phyloP scores from a whole-genome alignment of 1,140 invertebrate genomes.

The Tetramorium parvispinum region DNA sequence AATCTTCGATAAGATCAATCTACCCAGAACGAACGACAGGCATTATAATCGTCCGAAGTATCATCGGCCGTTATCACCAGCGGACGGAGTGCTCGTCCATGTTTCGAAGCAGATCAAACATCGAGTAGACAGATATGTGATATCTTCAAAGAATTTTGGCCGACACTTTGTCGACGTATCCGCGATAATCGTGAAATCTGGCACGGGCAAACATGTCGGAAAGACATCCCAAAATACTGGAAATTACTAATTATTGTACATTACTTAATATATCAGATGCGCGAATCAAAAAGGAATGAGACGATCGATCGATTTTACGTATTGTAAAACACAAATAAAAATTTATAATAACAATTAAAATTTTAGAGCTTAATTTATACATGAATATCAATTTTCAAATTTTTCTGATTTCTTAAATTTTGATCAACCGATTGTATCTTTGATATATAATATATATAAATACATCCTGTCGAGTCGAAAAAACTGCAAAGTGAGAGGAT shows the following conservation, averaged over 20 bases:
- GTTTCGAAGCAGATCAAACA: conserved; percentile 79
- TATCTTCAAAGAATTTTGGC: conserved; percentile 80
- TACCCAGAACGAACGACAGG: conserved; percentile 48
- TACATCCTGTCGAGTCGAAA: not conserved
- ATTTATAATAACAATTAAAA: not conserved
- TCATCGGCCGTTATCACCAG: conserved; percentile 68
- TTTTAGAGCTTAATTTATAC: not conserved
- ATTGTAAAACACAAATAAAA: not conserved
- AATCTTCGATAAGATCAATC: conserved; percentile 58
- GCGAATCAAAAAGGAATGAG: not conserved
- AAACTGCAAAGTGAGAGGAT: not conserved
- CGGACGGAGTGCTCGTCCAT: conserved; percentile 73
- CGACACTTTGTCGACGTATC: conserved; percentile 72
- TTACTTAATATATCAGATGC: not conserved
- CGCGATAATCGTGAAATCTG: conserved; percentile 73
- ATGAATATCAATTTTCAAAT: not conserved
- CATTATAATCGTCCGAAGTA: conserved; percentile 60
- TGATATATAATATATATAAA: conserved; percentile 22
- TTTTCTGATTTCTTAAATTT: not conserved
- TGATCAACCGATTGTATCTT: not conserved
- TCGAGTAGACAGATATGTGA: conserved; percentile 77
- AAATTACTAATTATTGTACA: conserved; percentile 27
- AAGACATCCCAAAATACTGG: conserved; percentile 21
- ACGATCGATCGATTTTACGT: not conserved
- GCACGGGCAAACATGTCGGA: conserved; percentile 65